Base-by-base conservation (phyloP, 2,888 invertebrate species). In the Balanococcus diminutus region DNA sequence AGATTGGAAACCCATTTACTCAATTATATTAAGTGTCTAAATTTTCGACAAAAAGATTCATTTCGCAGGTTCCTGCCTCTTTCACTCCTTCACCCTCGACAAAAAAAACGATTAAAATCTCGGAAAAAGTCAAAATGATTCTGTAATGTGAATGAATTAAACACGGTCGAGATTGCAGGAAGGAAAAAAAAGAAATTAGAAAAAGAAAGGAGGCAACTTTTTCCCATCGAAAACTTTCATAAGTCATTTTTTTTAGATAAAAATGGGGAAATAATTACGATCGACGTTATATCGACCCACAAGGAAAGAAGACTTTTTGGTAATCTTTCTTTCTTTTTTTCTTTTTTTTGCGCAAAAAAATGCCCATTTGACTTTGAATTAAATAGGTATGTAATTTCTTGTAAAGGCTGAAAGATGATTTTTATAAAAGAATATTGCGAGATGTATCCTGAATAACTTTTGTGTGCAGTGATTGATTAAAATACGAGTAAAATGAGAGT, bases 211-310 rank as follows among this genome's bases (percentile, higher is more conserved):
- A 6, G 8, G 22, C 6, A 61, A 28, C 28, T 28, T 67, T 67
- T 67, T 22, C 22, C n/a, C 56, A 67, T 28, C 16, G 67, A 67
- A 67, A 67, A 28, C 67, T 67, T 67, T 16, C 31, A 4, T 16
- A 16, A 67, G 67, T 25, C 28, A 31, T 67, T 28, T 67, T 67
- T 67, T 67, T 14, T 28, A 22, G 8, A 25, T 28, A 67, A 67
- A 67, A 67, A 28, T 67, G n/a, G n/a, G n/a, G n/a, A n/a, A n/a
- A n/a, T 67, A 67, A 67, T 67, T 67, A 28, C 67, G 67, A 67
- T 67, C 28, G 67, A 28, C 67, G 14, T 61, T 61, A 61, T 25
- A 61, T 25, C 25, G 25, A 56, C 56, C 0, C 6, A 61, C 25
- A 25, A 19, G 51, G n/a, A n/a, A n/a, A 6, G 16, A n/a, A 51